Base-by-base conservation (phyloP, 2,797 vertebrate genomes). In the Mus spretus region DNA sequence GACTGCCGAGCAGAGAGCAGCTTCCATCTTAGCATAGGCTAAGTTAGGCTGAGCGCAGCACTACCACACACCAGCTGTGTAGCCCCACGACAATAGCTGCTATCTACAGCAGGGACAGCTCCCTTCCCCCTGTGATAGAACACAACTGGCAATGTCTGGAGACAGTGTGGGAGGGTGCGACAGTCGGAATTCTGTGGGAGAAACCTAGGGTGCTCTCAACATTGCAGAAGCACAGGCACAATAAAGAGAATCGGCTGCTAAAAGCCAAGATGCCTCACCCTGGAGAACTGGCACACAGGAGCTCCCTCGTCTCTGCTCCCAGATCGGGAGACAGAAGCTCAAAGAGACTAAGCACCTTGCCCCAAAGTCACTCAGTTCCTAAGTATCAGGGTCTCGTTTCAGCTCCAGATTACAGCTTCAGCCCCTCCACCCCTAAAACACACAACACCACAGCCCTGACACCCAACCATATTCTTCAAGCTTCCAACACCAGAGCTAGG, bases 221-320 rank as follows among this genome's bases (percentile, higher is more conserved):
- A 8, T 8, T 44, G 31, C 9, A 28, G 61, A 14, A 0, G 0
- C 14, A 15, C 63, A 74, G 2, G 65, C 28, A 74, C 1, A 6
- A 8, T 0, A 34, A 26, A 1, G n/a, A 31, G 0, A 4, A 55
- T 5, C 0, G 53, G 63, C 53, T 28, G 11, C 2, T 2, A 0
- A 6, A 55, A 47, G n/a, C 22, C 0, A 1, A 28, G 55, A 2
- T 17, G 55, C 53, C 61, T 55, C 11, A 19, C 22, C 59, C 40
- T 0, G 2, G 19, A 89, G 67, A 75, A n/a, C 80, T 5, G 61
- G 40, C 75, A 31, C 22, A 3, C 6, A 0, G 4, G 19, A 24
- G 53, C 53, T 79, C 2, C 2, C 17, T 19, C 15, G 19, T 11
- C 37, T 55, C n/a, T 57, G n/a, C 63, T 83, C 67, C 90, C 65